Percentiles rank a stretch among this genome's conserved stretches.
These are phyloP conservation scores for Redunca redunca DNA, from an alignment of 2,113 vertebrate genomes.

Conservation along the genomic window DNA sequence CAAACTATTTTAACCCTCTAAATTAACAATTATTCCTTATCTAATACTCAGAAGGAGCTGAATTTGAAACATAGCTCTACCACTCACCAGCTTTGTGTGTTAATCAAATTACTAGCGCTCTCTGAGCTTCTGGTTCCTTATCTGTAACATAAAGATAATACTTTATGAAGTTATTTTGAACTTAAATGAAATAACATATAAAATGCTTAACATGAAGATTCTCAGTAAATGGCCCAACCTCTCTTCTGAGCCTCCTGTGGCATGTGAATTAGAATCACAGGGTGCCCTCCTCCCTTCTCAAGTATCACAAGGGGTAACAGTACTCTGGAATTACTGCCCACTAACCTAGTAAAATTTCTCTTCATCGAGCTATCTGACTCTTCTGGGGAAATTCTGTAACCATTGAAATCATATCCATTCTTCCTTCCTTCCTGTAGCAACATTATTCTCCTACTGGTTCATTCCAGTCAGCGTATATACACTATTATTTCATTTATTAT, in stretches of 20 bases:
- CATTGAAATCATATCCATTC: background rate
- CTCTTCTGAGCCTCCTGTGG: background rate
- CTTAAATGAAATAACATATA: constrained; percentile 28
- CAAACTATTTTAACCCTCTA: background rate
- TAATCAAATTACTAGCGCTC: constrained; percentile 21
- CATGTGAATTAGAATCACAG: background rate
- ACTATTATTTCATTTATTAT: background rate
- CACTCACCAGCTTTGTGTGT: background rate
- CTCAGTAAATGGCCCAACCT: background rate
- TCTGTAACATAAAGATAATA: constrained; percentile 39
- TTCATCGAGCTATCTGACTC: background rate
- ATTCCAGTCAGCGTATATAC: background rate
- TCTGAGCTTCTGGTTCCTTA: constrained; percentile 34
- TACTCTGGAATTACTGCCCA: background rate
- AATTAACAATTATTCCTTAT: constrained; percentile 16
- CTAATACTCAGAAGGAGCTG: background rate
- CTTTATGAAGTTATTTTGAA: constrained; percentile 47
- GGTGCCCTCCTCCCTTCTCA: background rate
- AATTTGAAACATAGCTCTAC: constrained; percentile 20
- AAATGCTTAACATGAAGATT: background rate
- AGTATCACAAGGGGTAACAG: background rate
- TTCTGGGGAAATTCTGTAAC: background rate
- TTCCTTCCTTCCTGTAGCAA: background rate
- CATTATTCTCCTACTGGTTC: background rate
- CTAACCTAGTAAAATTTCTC: constrained; percentile 13